These are phyloP conservation scores for Anguilla marmorata DNA, from an alignment of 2,797 vertebrate species.

Conservation along the genomic window DNA sequence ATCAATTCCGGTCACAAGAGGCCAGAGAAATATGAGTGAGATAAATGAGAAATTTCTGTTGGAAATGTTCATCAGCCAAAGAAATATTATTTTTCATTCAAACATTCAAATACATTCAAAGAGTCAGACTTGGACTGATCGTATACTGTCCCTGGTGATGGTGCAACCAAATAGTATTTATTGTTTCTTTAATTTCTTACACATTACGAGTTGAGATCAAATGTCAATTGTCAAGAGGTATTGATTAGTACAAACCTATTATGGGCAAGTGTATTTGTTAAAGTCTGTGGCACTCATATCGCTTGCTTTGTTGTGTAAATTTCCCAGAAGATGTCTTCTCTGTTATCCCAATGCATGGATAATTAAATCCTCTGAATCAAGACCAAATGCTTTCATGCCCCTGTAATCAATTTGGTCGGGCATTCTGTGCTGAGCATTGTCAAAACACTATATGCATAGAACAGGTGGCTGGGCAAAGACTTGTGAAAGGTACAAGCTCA, in stretches of 20 bases:
- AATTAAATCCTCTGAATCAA: background rate
- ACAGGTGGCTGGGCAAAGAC: background rate
- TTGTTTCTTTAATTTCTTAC: background rate
- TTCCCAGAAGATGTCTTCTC: constrained; percentile 3
- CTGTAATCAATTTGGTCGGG: background rate
- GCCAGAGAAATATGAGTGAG: background rate
- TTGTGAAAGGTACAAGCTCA: constrained; percentile 11
- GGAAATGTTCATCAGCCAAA: background rate
- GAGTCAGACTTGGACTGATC: no score
- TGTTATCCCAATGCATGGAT: background rate
- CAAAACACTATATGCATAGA: background rate
- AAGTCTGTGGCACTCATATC: background rate
- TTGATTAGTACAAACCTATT: background rate
- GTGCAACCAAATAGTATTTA: background rate
- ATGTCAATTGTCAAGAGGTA: constrained; percentile 15
- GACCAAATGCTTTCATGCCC: background rate
- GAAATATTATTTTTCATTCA: background rate
- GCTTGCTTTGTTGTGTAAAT: background rate
- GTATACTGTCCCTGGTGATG: background rate
- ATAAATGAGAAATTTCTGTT: background rate
- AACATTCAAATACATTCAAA: background rate
- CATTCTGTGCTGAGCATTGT: background rate
- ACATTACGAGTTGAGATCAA: background rate
- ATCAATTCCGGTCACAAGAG: background rate
- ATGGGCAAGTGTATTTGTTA: background rate